phyloP scores from a whole-genome alignment of 1,140 invertebrate species.

The Goniozus legneri region DNA sequence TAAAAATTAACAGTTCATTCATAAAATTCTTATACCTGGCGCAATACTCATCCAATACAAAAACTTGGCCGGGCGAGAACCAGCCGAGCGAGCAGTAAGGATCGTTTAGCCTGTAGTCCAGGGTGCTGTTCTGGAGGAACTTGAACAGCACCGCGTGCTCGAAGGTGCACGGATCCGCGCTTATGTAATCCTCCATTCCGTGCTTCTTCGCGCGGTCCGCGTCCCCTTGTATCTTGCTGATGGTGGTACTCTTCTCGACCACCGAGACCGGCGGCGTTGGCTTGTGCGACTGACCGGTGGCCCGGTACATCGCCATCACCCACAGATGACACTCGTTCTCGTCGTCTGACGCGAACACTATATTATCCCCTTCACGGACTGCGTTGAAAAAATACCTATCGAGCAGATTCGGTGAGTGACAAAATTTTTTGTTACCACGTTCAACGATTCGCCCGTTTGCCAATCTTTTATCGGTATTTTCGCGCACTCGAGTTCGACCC shows the following conservation, averaged over 20 bases:
- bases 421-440: neutral
- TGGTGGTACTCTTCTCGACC: constrained; percentile 80
- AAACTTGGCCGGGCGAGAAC: constrained; percentile 98
- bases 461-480: too few relatives aligned
- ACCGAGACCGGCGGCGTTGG: constrained; percentile 88
- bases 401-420: constrained; percentile 10
- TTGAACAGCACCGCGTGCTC: constrained; percentile 92
- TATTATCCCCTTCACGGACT: constrained; percentile 95
- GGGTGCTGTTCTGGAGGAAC: constrained; percentile 84
- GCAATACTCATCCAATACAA: constrained; percentile 98
- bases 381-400: constrained; percentile 95
- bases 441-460: neutral
- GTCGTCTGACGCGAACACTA: constrained; percentile 95
- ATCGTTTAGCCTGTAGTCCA: constrained; percentile 95
- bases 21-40: too few relatives aligned
- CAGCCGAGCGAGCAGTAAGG: constrained; percentile 97
- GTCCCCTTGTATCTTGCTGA: constrained; percentile 89
- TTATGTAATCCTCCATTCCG: constrained; percentile 98
- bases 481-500: too few relatives aligned
- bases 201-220: constrained; percentile 95
- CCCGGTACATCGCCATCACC: constrained; percentile 98
- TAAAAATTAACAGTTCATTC: too few relatives aligned
- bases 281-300: constrained; percentile 98
- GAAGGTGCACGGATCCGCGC: constrained; percentile 95
- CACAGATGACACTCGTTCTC: constrained; percentile 97